Evolutionary conservation across 2,113 vertebrate species (phyloP).

Genomic region (Tauraco erythrolophus): DNA sequence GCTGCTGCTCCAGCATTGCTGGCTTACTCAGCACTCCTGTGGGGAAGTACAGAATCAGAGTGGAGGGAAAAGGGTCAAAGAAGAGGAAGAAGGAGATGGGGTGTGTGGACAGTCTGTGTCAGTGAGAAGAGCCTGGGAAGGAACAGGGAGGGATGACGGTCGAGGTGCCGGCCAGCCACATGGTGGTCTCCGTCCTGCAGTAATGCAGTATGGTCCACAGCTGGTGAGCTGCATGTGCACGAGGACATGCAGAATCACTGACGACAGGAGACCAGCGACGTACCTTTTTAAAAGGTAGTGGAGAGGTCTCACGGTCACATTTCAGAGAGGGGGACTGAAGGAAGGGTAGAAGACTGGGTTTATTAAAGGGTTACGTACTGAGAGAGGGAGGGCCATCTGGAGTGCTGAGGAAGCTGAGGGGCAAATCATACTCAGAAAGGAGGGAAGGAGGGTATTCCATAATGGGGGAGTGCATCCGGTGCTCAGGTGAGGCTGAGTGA

Average conservation of each 20-base stretch:
- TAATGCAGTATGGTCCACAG: background rate
- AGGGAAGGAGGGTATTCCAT: background rate
- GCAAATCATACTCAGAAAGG: background rate
- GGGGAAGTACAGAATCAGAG: rapidly evolving
- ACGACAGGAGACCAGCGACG: rapidly evolving
- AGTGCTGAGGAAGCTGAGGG: background rate
- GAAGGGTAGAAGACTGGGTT: background rate
- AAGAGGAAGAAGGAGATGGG: background rate
- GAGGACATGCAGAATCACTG: background rate
- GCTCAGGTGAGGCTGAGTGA: rapidly evolving
- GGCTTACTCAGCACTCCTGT: rapidly evolving
- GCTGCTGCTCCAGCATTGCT: background rate
- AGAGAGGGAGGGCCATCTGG: background rate
- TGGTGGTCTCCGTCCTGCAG: background rate
- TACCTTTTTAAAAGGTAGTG: background rate
- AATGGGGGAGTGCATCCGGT: background rate
- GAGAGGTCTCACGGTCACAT: background rate
- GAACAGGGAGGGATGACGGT: background rate
- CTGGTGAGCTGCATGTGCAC: background rate
- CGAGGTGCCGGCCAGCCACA: rapidly evolving
- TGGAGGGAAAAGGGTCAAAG: background rate
- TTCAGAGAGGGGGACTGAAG: background rate
- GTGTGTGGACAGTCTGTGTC: background rate
- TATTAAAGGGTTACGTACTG: background rate
- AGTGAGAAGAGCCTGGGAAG: background rate